Base-by-base conservation (phyloP, 1,140 invertebrate species). In the Conopomorpha cramerella region DNA sequence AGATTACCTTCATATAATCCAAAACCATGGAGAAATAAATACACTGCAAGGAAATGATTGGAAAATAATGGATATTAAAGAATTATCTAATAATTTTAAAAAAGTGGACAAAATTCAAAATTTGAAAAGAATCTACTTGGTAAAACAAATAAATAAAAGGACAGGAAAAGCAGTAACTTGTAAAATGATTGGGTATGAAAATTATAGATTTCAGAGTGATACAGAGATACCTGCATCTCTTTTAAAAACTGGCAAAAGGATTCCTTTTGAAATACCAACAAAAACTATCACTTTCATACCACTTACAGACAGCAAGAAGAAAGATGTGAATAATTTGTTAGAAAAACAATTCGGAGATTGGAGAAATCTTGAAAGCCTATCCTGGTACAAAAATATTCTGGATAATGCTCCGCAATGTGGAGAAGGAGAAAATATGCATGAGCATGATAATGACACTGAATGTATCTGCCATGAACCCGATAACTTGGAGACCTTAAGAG, bases 141-240 rank as follows among this genome's bases (percentile, higher is more conserved):
- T n/a, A n/a, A n/a, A n/a, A n/a, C 28, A 30, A 30, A 30, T 30
- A 13, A 30, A 30, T 30, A 30, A 7, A 30, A 30, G 12, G n/a
- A n/a, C n/a, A 30, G 7, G 6, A 30, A 8, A 7, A 6, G 4
- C 12, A 8, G 12, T 30, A 12, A 4, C 8, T 8, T 12, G 6
- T 30, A 30, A 30, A 13, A 30, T 8, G 7, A 13, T n/a, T n/a
- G n/a, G n/a, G n/a, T 30, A 8, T 13, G 12, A 30, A 12, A 10
- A 30, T 30, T 13, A 8, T 13, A 30, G 28, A 13, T 10, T 10
- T 13, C 7, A 30, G 8, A 13, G 8, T 12, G 12, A 30, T 13
- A 30, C n/a, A n/a, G n/a, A 30, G 12, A 13, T 8, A 30, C 12
- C 7, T 30, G 12, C 6, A 30, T 30, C 28, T 4, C 8, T 8